These are phyloP conservation scores for Phenganax stokvisi DNA, from an alignment of 92 coral and sea anemone genomes.

Conservation along the genomic window DNA sequence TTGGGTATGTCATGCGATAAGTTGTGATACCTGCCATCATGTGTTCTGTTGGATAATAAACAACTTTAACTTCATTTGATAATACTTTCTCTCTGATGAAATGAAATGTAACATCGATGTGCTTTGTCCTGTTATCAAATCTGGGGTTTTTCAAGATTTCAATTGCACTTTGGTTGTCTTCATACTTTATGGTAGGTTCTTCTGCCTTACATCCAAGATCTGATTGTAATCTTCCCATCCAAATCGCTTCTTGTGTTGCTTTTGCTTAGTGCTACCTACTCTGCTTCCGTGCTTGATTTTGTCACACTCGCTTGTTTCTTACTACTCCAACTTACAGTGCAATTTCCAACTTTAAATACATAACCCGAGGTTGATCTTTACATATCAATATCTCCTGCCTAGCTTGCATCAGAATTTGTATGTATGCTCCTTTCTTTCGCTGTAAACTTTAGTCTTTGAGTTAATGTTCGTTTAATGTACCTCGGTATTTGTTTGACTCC, in stretches of 20 bases:
- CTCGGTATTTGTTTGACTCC: conserved; percentile 47
- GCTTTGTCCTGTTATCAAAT: conserved; percentile 53
- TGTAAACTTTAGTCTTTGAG: conserved; percentile 47
- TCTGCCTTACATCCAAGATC: conserved; percentile 31
- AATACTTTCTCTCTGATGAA: conserved; percentile 48
- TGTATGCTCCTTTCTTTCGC: conserved; percentile 13
- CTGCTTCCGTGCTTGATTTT: conserved; percentile 43
- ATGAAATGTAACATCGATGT: conserved; percentile 55
- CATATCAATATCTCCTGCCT: conserved; percentile 44
- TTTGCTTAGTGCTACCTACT: conserved; percentile 48
- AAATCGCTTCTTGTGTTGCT: conserved; percentile 47
- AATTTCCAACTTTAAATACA: conserved; percentile 22
- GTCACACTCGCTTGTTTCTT: conserved; percentile 43
- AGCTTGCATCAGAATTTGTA: conserved; percentile 46
- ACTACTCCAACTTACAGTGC: conserved; percentile 43
- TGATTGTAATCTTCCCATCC: conserved; percentile 23
- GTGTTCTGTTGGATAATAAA: conserved; percentile 47
- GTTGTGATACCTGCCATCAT: conserved; percentile 53
- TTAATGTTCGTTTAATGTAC: conserved; percentile 55
- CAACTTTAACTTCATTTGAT: conserved; percentile 40
- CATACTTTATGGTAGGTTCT: conserved; percentile 33
- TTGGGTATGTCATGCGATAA: too few species aligned
- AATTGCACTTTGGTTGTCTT: conserved; percentile 59
- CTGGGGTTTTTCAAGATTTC: conserved; percentile 39
- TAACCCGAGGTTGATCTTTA: conserved; percentile 24